Evolutionary conservation across 2,888 invertebrate genomes (phyloP).

Genomic region (Shargacucullia verbasci): DNA sequence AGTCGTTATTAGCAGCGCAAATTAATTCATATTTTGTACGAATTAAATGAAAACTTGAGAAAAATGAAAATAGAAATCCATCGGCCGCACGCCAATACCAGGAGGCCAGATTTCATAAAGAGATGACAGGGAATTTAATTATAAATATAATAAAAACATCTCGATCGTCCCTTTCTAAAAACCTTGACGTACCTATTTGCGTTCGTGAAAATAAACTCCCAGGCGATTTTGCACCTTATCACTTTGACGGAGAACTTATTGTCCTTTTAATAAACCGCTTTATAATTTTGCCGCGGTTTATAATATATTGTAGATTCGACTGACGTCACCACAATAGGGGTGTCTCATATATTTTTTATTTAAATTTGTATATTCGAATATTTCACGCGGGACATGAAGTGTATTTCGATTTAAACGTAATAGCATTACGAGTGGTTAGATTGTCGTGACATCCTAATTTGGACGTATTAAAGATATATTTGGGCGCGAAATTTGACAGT

Average conservation of each 20-base stretch:
- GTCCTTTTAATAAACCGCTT: slow-evolving; percentile 54
- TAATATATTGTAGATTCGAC: slow-evolving; percentile 84
- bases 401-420: slow-evolving; percentile 75
- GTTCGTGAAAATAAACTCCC: slow-evolving; percentile 61
- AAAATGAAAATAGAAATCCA: slow-evolving; percentile 72
- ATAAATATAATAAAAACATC: slow-evolving; percentile 87
- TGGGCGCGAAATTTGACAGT: slow-evolving; percentile 53
- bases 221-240: slow-evolving; percentile 73
- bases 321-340: slow-evolving; percentile 83
- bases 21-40: slow-evolving; percentile 43
- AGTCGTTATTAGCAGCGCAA: slow-evolving; percentile 54
- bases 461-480: slow-evolving; percentile 57
- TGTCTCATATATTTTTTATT: slow-evolving; percentile 81
- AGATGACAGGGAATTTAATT: slow-evolving; percentile 88
- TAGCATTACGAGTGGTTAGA: slow-evolving; percentile 68
- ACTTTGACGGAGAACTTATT: slow-evolving; percentile 59
- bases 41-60: slow-evolving; percentile 76
- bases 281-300: slow-evolving; percentile 66
- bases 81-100: slow-evolving; percentile 85
- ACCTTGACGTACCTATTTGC: slow-evolving; percentile 62
- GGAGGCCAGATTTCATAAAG: slow-evolving; percentile 80
- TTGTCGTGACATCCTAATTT: slow-evolving; percentile 73
- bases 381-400: slow-evolving; percentile 78
- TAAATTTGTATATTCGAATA: slow-evolving; percentile 79
- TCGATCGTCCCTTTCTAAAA: slow-evolving; percentile 82